Base-by-base conservation (phyloP, 2,113 vertebrate species). In the Platanista minor region DNA sequence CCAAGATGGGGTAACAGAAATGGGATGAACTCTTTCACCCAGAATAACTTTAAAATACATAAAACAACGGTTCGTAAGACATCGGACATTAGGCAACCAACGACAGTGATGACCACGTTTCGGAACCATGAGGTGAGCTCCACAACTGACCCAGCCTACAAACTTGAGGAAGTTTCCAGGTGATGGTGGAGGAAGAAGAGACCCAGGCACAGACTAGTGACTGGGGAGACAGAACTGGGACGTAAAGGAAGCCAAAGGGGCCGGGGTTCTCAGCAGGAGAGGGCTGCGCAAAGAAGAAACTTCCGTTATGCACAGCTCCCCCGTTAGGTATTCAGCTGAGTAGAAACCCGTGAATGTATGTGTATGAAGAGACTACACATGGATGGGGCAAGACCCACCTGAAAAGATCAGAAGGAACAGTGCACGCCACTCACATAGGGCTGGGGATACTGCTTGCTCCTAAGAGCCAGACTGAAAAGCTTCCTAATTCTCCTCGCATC, bases 261-360 rank as follows among this genome's bases (percentile, higher is more conserved):
- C 36, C 66, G 3, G 20, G 2, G 23, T 33, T 36, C 33, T 77
- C 10, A 36, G 25, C 61, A 82, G 43, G 43, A 78, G 61, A 66
- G 11, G 31, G 25, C 13, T 12, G 1, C 29, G 17, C 10, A 11
- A 11, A 57, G 4, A 21, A 6, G 18, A 52, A 39, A 54, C 2
- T 1, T 14, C 11, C 27, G 62, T 25, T 2, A 10, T 1, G 49
- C 15, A 21, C 21, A 27, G 49, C 5, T 39, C 17, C 13, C 8
- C 6, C 2, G 11, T 23, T 21, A 23, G 15, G 54, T 6, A 36
- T 8, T 21, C 10, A 41, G 33, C 0, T 8, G 27, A 49, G n/a
- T 20, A 62, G 14, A 86, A 46, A 20, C 5, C 20, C 4, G 4
- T 2, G 41, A 39, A 29, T 0, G 3, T 0, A 29, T 1, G 5